These are phyloP conservation scores for Elephas maximus DNA, from an alignment of 2,113 vertebrate genomes.

Conservation along the genomic window DNA sequence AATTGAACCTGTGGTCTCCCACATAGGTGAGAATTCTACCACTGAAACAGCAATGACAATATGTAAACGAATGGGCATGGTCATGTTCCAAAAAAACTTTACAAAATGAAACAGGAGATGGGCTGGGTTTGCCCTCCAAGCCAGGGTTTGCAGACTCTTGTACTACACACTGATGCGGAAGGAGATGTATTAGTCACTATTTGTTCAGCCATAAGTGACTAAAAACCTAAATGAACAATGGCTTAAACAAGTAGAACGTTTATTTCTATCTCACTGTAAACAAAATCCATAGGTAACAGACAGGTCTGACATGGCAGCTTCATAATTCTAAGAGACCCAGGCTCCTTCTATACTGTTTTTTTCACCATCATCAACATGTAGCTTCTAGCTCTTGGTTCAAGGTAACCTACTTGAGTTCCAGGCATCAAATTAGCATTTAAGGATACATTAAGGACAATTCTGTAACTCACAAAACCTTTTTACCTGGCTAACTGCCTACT, in stretches of 20 bases:
- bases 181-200: not conserved
- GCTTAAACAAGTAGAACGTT: not conserved
- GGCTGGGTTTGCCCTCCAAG: not conserved
- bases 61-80: not conserved
- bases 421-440: not conserved
- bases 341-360: not conserved
- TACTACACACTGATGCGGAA: not conserved
- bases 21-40: not conserved
- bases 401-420: not conserved
- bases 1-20: not conserved
- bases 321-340: not conserved
- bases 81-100: not conserved
- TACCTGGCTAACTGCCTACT: not conserved
- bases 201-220: not conserved
- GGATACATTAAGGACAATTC: not conserved
- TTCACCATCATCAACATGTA: not conserved
- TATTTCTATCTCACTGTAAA: not conserved
- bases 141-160: not conserved
- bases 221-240: not conserved
- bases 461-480: constrained; percentile 7
- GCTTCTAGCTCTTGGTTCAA: not conserved
- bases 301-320: not conserved
- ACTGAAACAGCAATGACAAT: not conserved
- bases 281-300: not conserved
- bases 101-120: not conserved